These are phyloP conservation scores for Reticulitermes speratus DNA, from an alignment of 1,140 invertebrate species.

Conservation along the genomic window DNA sequence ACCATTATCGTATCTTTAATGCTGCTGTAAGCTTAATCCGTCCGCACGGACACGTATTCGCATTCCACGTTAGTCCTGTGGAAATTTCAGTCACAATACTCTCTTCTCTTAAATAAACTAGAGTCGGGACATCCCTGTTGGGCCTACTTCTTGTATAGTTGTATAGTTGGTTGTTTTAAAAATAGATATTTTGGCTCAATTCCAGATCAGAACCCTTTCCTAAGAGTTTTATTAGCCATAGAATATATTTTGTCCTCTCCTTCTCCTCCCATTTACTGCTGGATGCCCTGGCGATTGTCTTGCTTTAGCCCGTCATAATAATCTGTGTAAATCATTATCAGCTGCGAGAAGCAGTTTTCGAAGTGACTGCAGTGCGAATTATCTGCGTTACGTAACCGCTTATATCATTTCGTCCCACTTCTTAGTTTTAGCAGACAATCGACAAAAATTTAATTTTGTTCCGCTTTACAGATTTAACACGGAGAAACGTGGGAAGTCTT, in stretches of 20 bases:
- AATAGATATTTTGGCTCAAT: slow-evolving; percentile 5
- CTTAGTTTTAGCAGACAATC: no score
- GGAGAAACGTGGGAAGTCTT: no score
- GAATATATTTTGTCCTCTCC: neutral
- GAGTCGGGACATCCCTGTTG: neutral
- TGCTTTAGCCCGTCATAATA: neutral
- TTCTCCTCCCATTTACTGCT: neutral
- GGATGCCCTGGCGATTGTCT: neutral
- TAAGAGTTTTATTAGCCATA: neutral
- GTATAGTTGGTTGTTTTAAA: neutral
- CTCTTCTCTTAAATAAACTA: neutral
- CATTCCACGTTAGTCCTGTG: no score
- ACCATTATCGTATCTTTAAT: no score
- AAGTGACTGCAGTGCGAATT: neutral
- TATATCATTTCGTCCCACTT: no score
- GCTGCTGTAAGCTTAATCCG: no score
- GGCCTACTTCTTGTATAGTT: neutral
- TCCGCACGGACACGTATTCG: no score
- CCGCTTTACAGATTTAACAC: no score
- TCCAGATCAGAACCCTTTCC: neutral
- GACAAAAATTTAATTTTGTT: no score
- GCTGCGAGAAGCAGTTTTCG: neutral
- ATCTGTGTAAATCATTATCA: neutral
- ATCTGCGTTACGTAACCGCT: no score
- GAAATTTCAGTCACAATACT: neutral